Conservation (phyloP, 2,113 vertebrate genomes). For the Clupea harengus region DNA sequence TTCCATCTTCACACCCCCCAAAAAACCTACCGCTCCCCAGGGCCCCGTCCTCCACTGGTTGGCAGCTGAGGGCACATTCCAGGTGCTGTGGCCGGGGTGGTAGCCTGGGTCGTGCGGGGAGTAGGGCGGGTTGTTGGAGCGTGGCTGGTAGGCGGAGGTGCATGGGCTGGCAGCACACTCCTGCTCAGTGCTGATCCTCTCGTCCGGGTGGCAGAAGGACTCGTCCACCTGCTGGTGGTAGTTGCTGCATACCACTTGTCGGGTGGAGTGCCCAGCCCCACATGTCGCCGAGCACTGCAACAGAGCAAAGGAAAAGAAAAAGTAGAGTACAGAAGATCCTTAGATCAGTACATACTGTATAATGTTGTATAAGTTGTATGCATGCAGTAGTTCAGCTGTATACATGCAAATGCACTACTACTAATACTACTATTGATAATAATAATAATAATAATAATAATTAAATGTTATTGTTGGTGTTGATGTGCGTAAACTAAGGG, state of each 20-base stretch:
- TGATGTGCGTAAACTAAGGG: background rate
- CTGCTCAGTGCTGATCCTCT: slow-evolving; percentile 73
- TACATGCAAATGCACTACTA: too few species aligned
- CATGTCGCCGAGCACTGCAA: slow-evolving; percentile 90
- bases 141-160: slow-evolving; percentile 65
- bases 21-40: slow-evolving; percentile 89
- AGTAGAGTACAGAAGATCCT: slow-evolving; percentile 49
- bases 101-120: slow-evolving; percentile 71
- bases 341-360: background rate
- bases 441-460: background rate
- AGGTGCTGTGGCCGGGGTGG: slow-evolving; percentile 74
- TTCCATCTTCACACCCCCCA: background rate
- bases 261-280: slow-evolving; percentile 75
- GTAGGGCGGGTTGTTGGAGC: slow-evolving; percentile 74
- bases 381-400: too few species aligned
- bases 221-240: slow-evolving; percentile 82
- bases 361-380: background rate
- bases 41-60: slow-evolving; percentile 96
- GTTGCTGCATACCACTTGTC: slow-evolving; percentile 85
- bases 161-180: slow-evolving; percentile 80
- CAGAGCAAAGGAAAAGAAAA: slow-evolving; percentile 22
- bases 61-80: slow-evolving; percentile 71
- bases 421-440: background rate
- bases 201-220: slow-evolving; percentile 81
- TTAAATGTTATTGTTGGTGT: slow-evolving; percentile 24